Conservation (phyloP, 2,797 vertebrate genomes). For the Eulemur mongoz region DNA sequence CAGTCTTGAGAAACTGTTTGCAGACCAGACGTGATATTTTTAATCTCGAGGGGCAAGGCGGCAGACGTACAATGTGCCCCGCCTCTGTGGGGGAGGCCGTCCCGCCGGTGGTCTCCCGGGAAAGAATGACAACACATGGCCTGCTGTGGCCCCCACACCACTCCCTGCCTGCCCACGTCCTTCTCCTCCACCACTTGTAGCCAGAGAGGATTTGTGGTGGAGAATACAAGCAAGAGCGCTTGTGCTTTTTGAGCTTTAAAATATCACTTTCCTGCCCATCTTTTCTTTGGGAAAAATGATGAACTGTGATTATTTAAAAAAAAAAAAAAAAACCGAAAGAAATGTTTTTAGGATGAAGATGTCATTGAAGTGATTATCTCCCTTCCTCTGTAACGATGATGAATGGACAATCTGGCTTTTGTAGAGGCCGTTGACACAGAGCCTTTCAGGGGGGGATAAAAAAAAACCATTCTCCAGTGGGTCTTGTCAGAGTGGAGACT, state of each 20-base stretch:
- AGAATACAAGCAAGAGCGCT: background rate
- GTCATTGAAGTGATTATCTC: background rate
- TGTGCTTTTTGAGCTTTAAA: background rate
- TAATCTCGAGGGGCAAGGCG: background rate
- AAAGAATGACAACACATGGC: background rate
- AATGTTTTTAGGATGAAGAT: background rate
- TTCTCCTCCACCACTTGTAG: background rate
- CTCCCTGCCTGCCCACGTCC: background rate
- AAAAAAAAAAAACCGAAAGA: background rate
- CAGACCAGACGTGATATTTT: conserved; percentile 27
- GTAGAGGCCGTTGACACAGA: conserved; percentile 13
- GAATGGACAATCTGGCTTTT: background rate
- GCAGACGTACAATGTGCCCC: background rate
- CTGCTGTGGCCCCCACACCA: background rate
- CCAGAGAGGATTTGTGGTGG: background rate
- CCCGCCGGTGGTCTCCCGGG: background rate
- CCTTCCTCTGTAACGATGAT: background rate
- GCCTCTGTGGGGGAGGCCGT: background rate
- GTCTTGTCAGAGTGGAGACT: conserved; percentile 25
- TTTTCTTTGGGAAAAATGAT: conserved; percentile 19
- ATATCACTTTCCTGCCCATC: background rate
- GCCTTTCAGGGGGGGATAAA: background rate
- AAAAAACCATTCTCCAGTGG: background rate
- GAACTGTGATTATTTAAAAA: background rate
- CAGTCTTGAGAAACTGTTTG: conserved; percentile 40